Evolutionary conservation across 2,113 vertebrate species (phyloP), one percentile per base, ranked within the genome.

Genomic region (Paralichthys olivaceus): DNA sequence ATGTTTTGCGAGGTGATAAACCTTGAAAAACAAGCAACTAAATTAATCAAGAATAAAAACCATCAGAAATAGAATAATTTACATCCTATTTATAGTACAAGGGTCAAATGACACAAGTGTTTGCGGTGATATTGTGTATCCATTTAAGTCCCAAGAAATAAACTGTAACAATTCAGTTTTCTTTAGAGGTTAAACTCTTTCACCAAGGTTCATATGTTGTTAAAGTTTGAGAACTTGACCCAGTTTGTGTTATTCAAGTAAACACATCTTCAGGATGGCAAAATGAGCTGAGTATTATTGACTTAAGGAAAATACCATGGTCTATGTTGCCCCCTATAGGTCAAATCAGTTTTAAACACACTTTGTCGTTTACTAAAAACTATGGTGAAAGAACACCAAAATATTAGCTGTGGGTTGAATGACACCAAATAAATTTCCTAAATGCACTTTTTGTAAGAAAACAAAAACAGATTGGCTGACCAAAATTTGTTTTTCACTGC

Each of bases 251-350:
- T 11, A 7, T 37, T 11, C 7, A 12, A 20, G 19, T 14, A 4
- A 66, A 56, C 20, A 28, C 4, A 19, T 58, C 5, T 49, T 70
- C 13, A 67, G 22, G 19, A 1, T 47, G 59, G 26, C 17, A 25
- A 47, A 57, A 1, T 22, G 3, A n/a, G 23, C 29, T 23, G 4
- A 2, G 14, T 22, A 17, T 37, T 37, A 37, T 11, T 43, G 34
- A 28, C 4, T 32, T 57, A 25, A 49, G 13, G 7, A 51, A 47
- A 43, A 75, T 71, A 9, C 45, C 64, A 76, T 76, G 79, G 87
- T 84, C 75, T 86, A 1, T 76, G 75, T 53, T 69, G 91, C 91
- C 91, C 87, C 64, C 89, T 91, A 37, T 8, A 73, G 89, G 86
- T 79, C 3, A 1, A 19, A 15, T 26, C 25, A 14, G 15, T 28